phyloP scores from a whole-genome alignment of 2,797 vertebrate species.

The Enteromius treurensis region DNA sequence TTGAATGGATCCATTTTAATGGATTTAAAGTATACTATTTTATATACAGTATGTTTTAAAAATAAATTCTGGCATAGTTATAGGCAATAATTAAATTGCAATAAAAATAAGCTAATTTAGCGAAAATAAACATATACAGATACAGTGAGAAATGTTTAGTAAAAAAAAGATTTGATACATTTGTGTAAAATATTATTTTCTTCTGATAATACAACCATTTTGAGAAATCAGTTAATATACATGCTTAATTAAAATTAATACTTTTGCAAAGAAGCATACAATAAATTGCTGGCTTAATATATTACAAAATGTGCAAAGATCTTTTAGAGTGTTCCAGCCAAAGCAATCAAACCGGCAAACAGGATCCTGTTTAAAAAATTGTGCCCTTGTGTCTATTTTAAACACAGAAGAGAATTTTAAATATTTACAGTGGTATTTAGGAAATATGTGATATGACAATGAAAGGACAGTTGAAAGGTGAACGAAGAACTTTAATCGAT shows the following conservation, averaged over 20 bases:
- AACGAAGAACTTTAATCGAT: neutral
- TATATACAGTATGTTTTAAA: neutral
- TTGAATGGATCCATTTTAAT: neutral
- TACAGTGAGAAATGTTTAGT: neutral
- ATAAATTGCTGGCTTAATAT: neutral
- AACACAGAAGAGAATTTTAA: neutral
- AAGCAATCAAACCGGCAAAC: neutral
- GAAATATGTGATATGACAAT: neutral
- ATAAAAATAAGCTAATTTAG: neutral
- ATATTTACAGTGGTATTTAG: slow-evolving; percentile 13
- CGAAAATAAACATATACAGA: neutral
- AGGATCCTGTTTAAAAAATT: neutral
- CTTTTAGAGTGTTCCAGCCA: neutral
- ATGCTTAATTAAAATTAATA: neutral
- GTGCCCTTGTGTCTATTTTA: neutral
- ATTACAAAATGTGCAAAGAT: slow-evolving; percentile 17
- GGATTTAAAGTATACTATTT: neutral
- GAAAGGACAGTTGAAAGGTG: neutral
- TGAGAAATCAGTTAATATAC: neutral
- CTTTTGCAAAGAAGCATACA: neutral
- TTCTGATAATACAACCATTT: neutral
- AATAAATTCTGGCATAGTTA: neutral
- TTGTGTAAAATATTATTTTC: neutral
- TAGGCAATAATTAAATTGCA: neutral
- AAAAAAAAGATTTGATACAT: neutral